phyloP scores from a whole-genome alignment of 30 jellyfish, hydroid and myxozoan genomes.

The Pseudorhiza aurosa region DNA sequence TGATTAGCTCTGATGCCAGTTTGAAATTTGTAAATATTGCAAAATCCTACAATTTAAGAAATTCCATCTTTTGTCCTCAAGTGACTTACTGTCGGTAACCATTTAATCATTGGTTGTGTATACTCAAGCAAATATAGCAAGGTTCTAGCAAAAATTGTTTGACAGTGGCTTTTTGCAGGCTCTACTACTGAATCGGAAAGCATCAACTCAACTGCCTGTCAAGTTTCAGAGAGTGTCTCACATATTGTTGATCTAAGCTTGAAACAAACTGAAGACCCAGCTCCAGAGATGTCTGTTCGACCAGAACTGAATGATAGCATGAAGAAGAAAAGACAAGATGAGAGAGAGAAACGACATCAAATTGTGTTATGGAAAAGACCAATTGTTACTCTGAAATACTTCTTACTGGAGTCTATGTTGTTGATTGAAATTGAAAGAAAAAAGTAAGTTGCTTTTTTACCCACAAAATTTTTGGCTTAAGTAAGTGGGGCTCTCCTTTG shows the following conservation, averaged over 20 bases:
- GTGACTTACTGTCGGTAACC: no score
- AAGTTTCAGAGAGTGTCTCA: not conserved
- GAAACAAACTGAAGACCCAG: not conserved
- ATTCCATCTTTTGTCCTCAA: no score
- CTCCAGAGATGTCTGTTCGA: constrained; percentile 47
- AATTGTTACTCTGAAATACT: constrained; percentile 75
- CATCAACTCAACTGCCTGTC: not conserved
- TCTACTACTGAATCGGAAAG: not conserved
- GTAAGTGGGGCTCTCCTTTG: no score
- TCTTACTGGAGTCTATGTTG: constrained; percentile 66
- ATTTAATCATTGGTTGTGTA: no score
- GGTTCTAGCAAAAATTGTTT: no score
- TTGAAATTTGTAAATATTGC: no score
- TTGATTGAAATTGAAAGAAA: constrained; percentile 68
- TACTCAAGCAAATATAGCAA: no score
- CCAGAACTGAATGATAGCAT: constrained; percentile 51
- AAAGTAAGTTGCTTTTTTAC: constrained; percentile 56
- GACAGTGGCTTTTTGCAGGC: not conserved
- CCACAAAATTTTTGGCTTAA: no score
- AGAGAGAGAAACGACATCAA: constrained; percentile 76
- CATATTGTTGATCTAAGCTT: not conserved
- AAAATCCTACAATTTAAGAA: no score
- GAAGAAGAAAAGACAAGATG: constrained; percentile 67
- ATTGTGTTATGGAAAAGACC: constrained; percentile 94
- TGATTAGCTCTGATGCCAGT: no score